Percentiles rank a stretch among this genome's conserved stretches.
These are phyloP conservation scores for Rhombomys opimus DNA, from an alignment of 2,113 vertebrate genomes.

Conservation along the genomic window DNA sequence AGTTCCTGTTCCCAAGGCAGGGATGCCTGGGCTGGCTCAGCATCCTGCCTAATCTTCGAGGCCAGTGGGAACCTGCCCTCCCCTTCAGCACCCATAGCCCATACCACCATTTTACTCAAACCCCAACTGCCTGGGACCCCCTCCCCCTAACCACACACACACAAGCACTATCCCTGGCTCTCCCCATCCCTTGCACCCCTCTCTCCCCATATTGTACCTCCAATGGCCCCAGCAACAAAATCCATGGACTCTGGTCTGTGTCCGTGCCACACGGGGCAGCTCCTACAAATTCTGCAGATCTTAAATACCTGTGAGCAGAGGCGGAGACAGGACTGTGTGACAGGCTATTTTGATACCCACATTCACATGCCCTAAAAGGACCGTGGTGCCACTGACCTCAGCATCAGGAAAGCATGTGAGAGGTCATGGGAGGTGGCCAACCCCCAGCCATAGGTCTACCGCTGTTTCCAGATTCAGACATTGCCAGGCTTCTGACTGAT, in stretches of 20 bases:
- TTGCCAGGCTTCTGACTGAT: no score
- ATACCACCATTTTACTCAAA: background rate
- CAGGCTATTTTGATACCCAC: slow-evolving; percentile 77
- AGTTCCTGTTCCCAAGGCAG: background rate
- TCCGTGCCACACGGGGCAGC: background rate
- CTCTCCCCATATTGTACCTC: slow-evolving; percentile 88
- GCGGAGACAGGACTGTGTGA: background rate
- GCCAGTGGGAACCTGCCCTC: background rate
- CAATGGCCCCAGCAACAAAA: slow-evolving; percentile 96
- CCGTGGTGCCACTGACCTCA: slow-evolving; percentile 47
- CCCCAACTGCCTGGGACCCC: background rate
- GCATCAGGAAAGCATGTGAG: background rate
- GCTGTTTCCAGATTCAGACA: background rate
- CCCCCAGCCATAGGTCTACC: background rate
- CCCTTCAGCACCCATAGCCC: fast-evolving
- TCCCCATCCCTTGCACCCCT: background rate
- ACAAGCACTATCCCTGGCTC: background rate
- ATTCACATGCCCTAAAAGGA: background rate
- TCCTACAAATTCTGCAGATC: background rate
- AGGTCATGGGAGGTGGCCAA: background rate
- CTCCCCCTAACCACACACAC: background rate
- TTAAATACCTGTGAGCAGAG: slow-evolving; percentile 59
- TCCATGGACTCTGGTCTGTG: slow-evolving; percentile 86
- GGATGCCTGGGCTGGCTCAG: background rate
- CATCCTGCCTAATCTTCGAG: background rate